phyloP scores from a whole-genome alignment of 2,113 vertebrate species.

The Scomber japonicus region DNA sequence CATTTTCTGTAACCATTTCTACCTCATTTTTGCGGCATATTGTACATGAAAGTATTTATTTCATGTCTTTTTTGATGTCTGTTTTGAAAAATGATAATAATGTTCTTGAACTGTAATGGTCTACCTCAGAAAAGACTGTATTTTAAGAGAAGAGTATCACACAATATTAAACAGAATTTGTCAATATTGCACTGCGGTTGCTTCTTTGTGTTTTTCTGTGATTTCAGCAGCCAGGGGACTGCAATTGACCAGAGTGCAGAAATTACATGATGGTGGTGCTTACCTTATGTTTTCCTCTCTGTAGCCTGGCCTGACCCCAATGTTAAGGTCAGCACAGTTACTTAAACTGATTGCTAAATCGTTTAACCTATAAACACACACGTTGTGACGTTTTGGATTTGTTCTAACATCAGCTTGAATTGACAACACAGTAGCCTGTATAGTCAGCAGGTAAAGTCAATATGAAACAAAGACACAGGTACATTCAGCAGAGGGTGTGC shows the following conservation, averaged over 20 bases:
- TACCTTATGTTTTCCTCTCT: conserved; percentile 26
- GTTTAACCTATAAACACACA: conserved; percentile 49
- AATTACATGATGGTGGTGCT: conserved; percentile 40
- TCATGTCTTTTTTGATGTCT: conserved; percentile 94
- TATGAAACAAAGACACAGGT: neutral
- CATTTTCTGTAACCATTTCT: conserved; percentile 98
- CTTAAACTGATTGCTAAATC: conserved; percentile 64
- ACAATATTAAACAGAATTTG: conserved; percentile 98
- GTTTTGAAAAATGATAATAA: conserved; percentile 87
- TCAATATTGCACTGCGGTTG: conserved; percentile 75
- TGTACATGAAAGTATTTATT: conserved; percentile 99
- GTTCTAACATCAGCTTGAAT: neutral
- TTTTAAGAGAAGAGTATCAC: conserved; percentile 97
- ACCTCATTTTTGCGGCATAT: conserved; percentile 98
- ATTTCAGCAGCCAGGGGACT: conserved; percentile 1
- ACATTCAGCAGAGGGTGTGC: neutral
- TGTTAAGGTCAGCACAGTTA: conserved; percentile 47
- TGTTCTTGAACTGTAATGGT: conserved; percentile 95
- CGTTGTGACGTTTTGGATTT: conserved; percentile 43
- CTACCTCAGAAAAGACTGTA: conserved; percentile 99
- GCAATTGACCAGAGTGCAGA: conserved; percentile 40
- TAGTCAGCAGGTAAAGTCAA: conserved; percentile 1
- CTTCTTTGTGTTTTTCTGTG: conserved; percentile 28
- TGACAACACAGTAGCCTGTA: conserved; percentile 5
- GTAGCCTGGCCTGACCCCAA: conserved; percentile 50